These are phyloP conservation scores for Mythimna ferrago DNA, from an alignment of 2,888 invertebrate genomes.

Conservation along the genomic window DNA sequence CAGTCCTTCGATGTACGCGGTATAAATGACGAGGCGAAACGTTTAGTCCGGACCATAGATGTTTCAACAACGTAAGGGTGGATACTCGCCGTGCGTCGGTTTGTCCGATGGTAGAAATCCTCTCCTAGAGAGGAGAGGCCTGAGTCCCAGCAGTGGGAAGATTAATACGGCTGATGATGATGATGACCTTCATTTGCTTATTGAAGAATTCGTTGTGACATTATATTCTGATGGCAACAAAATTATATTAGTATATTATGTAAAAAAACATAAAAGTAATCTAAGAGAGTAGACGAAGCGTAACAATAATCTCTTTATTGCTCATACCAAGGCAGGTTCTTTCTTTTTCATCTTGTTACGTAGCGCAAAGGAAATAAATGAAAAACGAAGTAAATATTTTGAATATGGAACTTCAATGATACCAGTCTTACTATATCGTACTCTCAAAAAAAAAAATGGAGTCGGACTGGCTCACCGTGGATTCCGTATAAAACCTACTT, in stretches of 20 bases:
- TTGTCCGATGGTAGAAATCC: too few relatives aligned
- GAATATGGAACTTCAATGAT: not conserved
- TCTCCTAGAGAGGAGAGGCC: too few relatives aligned
- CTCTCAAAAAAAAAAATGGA: not conserved
- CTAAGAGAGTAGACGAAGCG: not conserved
- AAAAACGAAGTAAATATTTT: slow-evolving; percentile 6
- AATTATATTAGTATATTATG: too few relatives aligned
- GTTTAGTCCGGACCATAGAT: too few relatives aligned
- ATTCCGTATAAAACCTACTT: too few relatives aligned
- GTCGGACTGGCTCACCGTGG: too few relatives aligned
- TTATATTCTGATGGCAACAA: not conserved
- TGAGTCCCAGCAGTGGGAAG: too few relatives aligned
- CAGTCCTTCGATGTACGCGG: too few relatives aligned
- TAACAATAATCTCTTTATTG: slow-evolving; percentile 16
- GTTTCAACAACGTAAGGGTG: too few relatives aligned
- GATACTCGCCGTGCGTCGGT: too few relatives aligned
- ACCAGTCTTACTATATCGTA: not conserved
- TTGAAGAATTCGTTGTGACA: not conserved
- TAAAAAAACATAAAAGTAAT: slow-evolving; percentile 9
- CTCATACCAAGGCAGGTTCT: slow-evolving; percentile 2
- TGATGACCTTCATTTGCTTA: not conserved
- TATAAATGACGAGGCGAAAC: too few relatives aligned
- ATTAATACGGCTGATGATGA: too few relatives aligned
- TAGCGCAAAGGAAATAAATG: slow-evolving; percentile 9
- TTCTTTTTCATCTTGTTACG: slow-evolving; percentile 14